Percentiles rank a stretch among this genome's conserved stretches.
These are phyloP conservation scores for Tyria jacobaeae DNA, from an alignment of 2,888 invertebrate species.

Conservation along the genomic window DNA sequence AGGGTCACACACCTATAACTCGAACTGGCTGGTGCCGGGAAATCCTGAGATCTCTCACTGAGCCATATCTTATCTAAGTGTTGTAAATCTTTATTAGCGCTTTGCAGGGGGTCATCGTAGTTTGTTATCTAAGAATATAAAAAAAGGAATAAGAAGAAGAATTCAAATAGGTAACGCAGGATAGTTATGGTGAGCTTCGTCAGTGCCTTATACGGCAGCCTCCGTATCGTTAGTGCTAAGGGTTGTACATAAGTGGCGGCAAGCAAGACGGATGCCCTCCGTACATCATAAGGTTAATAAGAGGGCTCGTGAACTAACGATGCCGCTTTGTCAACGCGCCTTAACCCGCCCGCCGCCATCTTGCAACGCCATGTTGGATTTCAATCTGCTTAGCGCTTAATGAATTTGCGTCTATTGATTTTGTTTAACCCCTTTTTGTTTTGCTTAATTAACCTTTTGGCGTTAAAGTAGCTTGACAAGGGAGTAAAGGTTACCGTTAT, in stretches of 20 bases:
- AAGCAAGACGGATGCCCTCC: slow-evolving; percentile 79
- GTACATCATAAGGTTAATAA: slow-evolving; percentile 88
- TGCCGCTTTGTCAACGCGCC: slow-evolving; percentile 85
- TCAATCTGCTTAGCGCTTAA: slow-evolving; percentile 86
- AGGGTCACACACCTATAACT: too few species aligned
- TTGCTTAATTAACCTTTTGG: slow-evolving; percentile 85
- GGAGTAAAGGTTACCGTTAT: slow-evolving; percentile 58
- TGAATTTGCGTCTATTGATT: slow-evolving; percentile 87
- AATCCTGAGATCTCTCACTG: too few species aligned
- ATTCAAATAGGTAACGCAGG: not conserved
- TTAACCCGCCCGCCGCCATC: slow-evolving; percentile 80
- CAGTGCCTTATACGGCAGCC: slow-evolving; percentile 28
- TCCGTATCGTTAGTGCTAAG: slow-evolving; percentile 45
- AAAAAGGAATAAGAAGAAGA: not conserved
- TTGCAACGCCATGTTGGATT: slow-evolving; percentile 83
- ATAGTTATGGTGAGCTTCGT: not conserved
- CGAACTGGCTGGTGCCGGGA: too few species aligned
- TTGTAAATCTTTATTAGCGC: not conserved
- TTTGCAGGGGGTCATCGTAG: too few species aligned
- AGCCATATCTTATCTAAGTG: too few species aligned
- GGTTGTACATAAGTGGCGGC: slow-evolving; percentile 61
- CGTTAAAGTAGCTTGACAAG: slow-evolving; percentile 73
- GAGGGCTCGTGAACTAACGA: slow-evolving; percentile 86
- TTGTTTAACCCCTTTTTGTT: slow-evolving; percentile 86
- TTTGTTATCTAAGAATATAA: not conserved